Conservation (phyloP, 2,113 vertebrate species). For the Siniperca chuatsi region DNA sequence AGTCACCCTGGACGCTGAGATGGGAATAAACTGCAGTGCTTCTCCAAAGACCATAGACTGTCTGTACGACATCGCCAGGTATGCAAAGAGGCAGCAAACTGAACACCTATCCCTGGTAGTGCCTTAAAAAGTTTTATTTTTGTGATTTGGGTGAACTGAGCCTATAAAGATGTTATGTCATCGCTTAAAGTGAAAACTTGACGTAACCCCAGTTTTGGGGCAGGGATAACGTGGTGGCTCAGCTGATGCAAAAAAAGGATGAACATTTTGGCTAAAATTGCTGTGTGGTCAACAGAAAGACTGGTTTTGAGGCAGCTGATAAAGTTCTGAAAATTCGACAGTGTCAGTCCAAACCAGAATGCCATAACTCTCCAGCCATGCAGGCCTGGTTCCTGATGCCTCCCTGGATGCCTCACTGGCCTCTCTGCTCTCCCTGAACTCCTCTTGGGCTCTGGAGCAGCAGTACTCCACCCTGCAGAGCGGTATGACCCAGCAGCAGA, state of each 20-base stretch:
- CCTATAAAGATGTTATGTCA: no score
- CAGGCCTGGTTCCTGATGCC: conserved; percentile 34
- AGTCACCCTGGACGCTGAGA: background rate
- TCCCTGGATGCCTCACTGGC: conserved; percentile 16
- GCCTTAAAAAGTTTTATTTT: background rate
- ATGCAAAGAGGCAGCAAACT: conserved; percentile 11
- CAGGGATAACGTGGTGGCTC: background rate
- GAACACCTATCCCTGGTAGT: background rate
- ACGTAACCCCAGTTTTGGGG: background rate
- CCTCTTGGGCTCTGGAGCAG: conserved; percentile 24
- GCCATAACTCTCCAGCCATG: conserved; percentile 16
- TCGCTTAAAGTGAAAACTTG: background rate
- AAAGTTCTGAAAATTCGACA: background rate
- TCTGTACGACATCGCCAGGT: conserved; percentile 29
- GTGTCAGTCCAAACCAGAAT: background rate
- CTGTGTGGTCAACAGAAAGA: background rate
- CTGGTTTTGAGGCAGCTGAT: background rate
- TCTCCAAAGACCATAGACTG: conserved; percentile 30
- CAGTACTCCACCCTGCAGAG: conserved; percentile 36
- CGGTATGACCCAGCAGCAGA: conserved; percentile 20
- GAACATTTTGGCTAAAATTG: background rate
- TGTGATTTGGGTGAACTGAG: background rate
- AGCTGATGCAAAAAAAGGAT: no score
- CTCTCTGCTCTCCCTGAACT: conserved; percentile 36
- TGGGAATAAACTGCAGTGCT: conserved; percentile 27